Evolutionary conservation across 2,797 vertebrate species (phyloP).

Genomic region (Molossus alvarezi): DNA sequence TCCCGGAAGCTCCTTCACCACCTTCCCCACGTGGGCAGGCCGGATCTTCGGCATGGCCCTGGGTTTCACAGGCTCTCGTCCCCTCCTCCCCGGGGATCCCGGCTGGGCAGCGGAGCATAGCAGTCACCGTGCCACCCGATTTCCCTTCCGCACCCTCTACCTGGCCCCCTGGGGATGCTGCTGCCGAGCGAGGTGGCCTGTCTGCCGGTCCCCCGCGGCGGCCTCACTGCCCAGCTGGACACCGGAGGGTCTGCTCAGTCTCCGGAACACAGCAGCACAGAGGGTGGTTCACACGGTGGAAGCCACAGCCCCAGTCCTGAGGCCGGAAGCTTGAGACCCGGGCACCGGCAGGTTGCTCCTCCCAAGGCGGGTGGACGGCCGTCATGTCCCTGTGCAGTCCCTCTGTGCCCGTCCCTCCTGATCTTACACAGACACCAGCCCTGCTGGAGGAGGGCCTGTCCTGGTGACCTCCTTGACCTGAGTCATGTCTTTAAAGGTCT

Average conservation of each 20-base stretch:
- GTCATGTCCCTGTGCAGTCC: not conserved
- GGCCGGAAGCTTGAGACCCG: not conserved
- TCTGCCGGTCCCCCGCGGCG: not conserved
- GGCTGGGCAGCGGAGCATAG: too few species aligned
- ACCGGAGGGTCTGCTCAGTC: too few species aligned
- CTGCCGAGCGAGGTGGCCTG: not conserved
- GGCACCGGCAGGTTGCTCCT: too few species aligned
- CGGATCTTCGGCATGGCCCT: rapidly evolving
- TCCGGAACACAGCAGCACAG: rapidly evolving
- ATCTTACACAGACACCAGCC: not conserved
- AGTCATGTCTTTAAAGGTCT: not conserved
- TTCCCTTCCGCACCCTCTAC: rapidly evolving
- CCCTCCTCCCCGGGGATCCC: not conserved
- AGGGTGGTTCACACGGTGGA: rapidly evolving
- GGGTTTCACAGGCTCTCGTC: not conserved
- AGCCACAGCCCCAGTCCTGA: rapidly evolving
- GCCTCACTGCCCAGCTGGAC: not conserved
- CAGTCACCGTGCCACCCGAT: rapidly evolving
- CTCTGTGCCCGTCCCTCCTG: not conserved
- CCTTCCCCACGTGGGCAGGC: not conserved
- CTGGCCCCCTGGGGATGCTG: rapidly evolving
- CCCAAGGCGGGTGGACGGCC: too few species aligned
- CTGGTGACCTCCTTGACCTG: not conserved
- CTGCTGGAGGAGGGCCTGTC: too few species aligned
- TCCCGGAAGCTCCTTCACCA: not conserved